Evolutionary conservation across 2,888 invertebrate species (phyloP).

Genomic region (Chaetogeoica ovagalla): DNA sequence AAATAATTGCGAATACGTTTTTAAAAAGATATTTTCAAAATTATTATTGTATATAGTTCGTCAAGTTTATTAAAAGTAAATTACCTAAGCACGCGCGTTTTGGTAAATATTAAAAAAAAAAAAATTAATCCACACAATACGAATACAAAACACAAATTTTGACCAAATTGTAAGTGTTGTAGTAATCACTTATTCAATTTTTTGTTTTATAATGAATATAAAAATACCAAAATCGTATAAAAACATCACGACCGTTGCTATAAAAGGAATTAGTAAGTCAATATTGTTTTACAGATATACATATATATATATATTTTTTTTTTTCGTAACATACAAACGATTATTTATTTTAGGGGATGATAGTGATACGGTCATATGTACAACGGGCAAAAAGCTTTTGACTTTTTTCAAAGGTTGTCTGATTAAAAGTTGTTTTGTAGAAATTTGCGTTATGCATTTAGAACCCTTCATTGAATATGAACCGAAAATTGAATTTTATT

Average conservation of each 20-base stretch:
- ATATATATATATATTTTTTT: too few species aligned
- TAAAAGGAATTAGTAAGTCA: constrained; percentile 27
- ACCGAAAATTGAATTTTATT: constrained; percentile 22
- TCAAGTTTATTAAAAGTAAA: too few species aligned
- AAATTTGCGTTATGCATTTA: constrained; percentile 22
- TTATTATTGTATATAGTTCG: too few species aligned
- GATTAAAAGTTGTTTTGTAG: constrained; percentile 19
- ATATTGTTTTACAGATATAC: not conserved
- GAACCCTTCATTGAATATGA: constrained; percentile 39
- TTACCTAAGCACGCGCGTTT: too few species aligned
- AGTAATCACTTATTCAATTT: too few species aligned
- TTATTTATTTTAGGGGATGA: not conserved
- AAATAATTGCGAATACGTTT: too few species aligned
- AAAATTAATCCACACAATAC: too few species aligned
- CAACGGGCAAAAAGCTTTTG: constrained; percentile 28
- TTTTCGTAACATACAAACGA: not conserved
- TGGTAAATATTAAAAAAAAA: too few species aligned
- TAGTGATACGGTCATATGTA: constrained; percentile 36
- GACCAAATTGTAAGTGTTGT: too few species aligned
- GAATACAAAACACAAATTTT: too few species aligned
- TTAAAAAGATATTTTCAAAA: too few species aligned
- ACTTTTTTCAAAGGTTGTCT: constrained; percentile 26
- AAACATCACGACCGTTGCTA: constrained; percentile 1
- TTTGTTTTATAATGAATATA: not conserved
- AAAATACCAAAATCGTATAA: constrained; percentile 36